Conservation (phyloP, 1,140 invertebrate genomes). For the Cheumatopsyche charites region DNA sequence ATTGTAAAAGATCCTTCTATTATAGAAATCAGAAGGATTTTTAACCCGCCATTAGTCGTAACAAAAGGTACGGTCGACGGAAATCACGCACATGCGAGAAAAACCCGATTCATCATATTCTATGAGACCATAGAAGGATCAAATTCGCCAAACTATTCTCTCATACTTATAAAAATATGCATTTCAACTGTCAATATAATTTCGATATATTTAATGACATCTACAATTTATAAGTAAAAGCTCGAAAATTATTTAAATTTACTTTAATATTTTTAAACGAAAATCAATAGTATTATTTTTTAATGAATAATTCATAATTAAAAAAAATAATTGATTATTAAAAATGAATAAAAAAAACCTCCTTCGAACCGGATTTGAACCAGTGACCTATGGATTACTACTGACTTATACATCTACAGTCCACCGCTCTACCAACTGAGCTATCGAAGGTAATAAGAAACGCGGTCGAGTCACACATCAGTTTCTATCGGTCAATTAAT, state of each 20-base stretch:
- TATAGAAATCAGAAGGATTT: slow-evolving; percentile 30
- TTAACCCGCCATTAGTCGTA: slow-evolving; percentile 37
- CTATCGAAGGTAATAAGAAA: slow-evolving; percentile 70
- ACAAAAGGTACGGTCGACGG: slow-evolving; percentile 29
- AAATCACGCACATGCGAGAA: slow-evolving; percentile 16
- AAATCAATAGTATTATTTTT: too few species aligned
- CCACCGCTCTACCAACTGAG: slow-evolving; percentile 90
- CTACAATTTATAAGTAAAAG: not conserved
- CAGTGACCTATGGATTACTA: slow-evolving; percentile 71
- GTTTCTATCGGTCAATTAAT: too few species aligned
- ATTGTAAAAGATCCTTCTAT: slow-evolving; percentile 30
- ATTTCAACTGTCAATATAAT: not conserved
- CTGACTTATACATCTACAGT: slow-evolving; percentile 65
- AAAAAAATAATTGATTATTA: too few species aligned
- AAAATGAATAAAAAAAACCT: slow-evolving; percentile 47
- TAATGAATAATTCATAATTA: too few species aligned
- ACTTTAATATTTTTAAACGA: too few species aligned
- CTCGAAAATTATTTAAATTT: not conserved
- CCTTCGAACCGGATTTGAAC: slow-evolving; percentile 74
- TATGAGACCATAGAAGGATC: slow-evolving; percentile 35
- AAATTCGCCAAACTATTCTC: not conserved
- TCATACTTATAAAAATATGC: not conserved
- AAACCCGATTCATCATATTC: slow-evolving; percentile 37
- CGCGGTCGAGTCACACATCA: too few species aligned
- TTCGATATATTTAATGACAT: not conserved